A percentile compares a stretch with the other conserved stretches of the same genome.
phyloP scores from a whole-genome alignment of 2,888 invertebrate genomes.

The Byasa hedistus region DNA sequence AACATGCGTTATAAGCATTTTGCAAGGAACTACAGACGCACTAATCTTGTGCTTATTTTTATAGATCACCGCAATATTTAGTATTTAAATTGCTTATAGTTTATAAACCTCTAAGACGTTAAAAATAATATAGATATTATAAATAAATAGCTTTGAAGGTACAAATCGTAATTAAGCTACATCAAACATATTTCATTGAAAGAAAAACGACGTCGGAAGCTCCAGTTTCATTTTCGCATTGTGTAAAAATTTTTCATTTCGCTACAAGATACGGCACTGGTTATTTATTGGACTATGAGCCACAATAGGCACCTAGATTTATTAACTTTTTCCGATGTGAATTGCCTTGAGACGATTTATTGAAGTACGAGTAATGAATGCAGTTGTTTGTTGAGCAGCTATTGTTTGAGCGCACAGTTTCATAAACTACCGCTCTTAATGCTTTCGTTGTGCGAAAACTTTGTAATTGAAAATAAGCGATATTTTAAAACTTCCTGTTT shows the following conservation, averaged over 20 bases:
- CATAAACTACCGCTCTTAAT: constrained; percentile 17
- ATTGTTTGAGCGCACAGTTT: constrained; percentile 18
- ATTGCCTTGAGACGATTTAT: constrained; percentile 28
- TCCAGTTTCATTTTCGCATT: constrained; percentile 27
- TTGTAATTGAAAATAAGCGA: not conserved
- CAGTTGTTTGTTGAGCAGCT: constrained; percentile 6
- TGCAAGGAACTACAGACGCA: too few relatives aligned
- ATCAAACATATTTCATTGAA: constrained; percentile 24
- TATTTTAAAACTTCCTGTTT: too few relatives aligned
- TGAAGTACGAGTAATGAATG: constrained; percentile 22
- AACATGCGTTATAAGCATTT: too few relatives aligned
- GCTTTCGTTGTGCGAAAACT: not conserved
- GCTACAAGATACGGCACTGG: constrained; percentile 21
- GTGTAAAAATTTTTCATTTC: constrained; percentile 35
- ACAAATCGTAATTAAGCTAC: not conserved
- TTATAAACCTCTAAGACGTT: too few relatives aligned
- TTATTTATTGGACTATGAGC: constrained; percentile 37
- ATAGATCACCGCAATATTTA: too few relatives aligned
- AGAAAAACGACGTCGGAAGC: not conserved
- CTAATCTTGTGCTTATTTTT: too few relatives aligned
- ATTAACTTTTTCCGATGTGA: constrained; percentile 28
- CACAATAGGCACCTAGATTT: constrained; percentile 38
- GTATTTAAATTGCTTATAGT: too few relatives aligned
- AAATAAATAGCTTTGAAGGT: not conserved
- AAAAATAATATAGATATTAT: too few relatives aligned